Conservation (phyloP, 1,140 invertebrate genomes). For the Eriosoma lanigerum region DNA sequence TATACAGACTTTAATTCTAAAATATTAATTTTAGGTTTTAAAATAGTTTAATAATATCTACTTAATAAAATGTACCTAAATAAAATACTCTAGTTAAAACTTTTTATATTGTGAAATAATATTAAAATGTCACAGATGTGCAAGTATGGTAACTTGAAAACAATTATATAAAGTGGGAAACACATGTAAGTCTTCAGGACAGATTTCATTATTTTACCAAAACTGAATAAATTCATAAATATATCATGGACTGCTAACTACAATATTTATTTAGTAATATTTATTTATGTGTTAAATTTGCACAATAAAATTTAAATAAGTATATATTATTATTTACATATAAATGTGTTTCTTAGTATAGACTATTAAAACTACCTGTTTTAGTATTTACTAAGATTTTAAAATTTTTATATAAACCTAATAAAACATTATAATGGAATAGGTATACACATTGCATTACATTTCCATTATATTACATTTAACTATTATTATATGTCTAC, state of each 20-base stretch:
- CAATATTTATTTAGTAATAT: slow-evolving; percentile 34
- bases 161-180: neutral
- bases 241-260: neutral
- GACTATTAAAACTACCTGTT: too few relatives aligned
- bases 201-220: neutral
- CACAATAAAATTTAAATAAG: neutral
- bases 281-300: neutral
- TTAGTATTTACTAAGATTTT: too few relatives aligned
- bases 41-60: neutral
- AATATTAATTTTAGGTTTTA: too few relatives aligned
- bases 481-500: too few relatives aligned
- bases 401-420: too few relatives aligned
- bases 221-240: neutral
- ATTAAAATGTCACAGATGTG: slow-evolving; percentile 22
- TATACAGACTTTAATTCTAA: too few relatives aligned
- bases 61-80: neutral
- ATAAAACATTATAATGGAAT: too few relatives aligned
- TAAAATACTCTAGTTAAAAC: too few relatives aligned
- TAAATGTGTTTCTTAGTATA: neutral
- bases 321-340: neutral
- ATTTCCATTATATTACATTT: too few relatives aligned
- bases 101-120: too few relatives aligned
- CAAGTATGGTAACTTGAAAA: neutral
- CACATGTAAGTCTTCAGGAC: neutral
- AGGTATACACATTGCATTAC: too few relatives aligned